Evolutionary conservation across 2,797 vertebrate genomes (phyloP), one percentile per base, ranked within the genome.

Genomic region (Mallotus villosus): DNA sequence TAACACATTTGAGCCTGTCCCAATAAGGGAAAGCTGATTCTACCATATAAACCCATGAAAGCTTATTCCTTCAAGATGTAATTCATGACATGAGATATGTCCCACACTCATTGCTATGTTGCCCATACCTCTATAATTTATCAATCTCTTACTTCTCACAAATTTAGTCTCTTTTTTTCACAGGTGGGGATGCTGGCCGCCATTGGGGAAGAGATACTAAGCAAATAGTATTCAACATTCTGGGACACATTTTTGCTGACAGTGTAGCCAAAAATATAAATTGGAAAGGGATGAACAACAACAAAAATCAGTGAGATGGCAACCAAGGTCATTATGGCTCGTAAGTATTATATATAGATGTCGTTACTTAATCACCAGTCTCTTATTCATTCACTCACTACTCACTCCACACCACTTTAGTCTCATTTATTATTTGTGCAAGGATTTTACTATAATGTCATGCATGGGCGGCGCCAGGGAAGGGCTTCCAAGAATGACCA

Each of bases 131-230:
- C 57, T 59, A 59, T 59, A 2, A 59, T 59, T 59, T 59, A 59
- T 24, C 57, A 59, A 59, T 59, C 17, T 59, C 63, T 64, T 17
- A 64, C 57, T 59, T 59, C 57, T 59, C 57, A 59, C 57, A 24
- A 59, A 59, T 59, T 59, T 59, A 58, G 17, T 59, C 57, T 59
- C 11, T 7, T n/a, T 21, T 59, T 58, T 58, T 3, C 57, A 58
- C 0, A 24, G n/a, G 57, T 21, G 19, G n/a, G 57, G 57, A 59
- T 59, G 57, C 57, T 21, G 57, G 57, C 57, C 5, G 6, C 17
- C 57, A 59, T 59, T 24, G 57, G 57, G 57, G n/a, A 24, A 59
- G 5, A 59, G 2, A 24, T 24, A 22, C n/a, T 3, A 59, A 22
- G 24, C 57, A 59, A 29, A 29, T 34, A 1, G 19, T 24, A 1